phyloP scores from a whole-genome alignment of 1,140 invertebrate species.

The Rhopalosiphum maidis region DNA sequence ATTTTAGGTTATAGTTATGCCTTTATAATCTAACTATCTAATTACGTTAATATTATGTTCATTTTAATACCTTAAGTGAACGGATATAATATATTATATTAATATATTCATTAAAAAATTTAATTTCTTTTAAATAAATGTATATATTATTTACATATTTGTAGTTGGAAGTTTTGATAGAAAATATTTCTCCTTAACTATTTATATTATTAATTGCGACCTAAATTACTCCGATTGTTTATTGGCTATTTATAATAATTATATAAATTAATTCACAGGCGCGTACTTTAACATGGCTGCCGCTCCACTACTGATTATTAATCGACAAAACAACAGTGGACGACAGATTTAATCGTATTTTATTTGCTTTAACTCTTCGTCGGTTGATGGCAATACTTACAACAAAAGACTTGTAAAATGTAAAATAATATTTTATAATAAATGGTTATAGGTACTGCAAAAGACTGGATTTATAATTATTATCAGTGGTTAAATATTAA shows the following conservation, averaged over 20 bases:
- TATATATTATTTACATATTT: not conserved
- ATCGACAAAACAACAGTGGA: not conserved
- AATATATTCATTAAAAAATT: not conserved
- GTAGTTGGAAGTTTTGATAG: not conserved
- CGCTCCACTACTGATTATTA: not conserved
- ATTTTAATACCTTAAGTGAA: not conserved
- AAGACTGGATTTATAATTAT: not conserved
- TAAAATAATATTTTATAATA: not conserved
- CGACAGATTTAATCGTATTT: not conserved
- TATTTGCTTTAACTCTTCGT: not conserved
- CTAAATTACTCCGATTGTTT: not conserved
- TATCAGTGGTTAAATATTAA: not conserved
- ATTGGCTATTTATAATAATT: not conserved
- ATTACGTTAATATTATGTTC: not conserved
- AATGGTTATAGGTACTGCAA: not conserved
- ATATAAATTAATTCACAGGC: not conserved
- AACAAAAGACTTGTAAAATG: not conserved
- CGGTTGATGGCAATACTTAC: not conserved
- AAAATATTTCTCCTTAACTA: not conserved
- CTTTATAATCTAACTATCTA: not conserved
- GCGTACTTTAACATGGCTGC: not conserved
- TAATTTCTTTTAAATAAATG: not conserved
- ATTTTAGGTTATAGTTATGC: not conserved
- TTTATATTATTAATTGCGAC: not conserved
- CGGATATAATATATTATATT: not conserved